Percentiles rank a stretch among this genome's conserved stretches.
These are phyloP conservation scores for Stenodera caucasica DNA, from an alignment of 2,888 invertebrate species.

Conservation along the genomic window DNA sequence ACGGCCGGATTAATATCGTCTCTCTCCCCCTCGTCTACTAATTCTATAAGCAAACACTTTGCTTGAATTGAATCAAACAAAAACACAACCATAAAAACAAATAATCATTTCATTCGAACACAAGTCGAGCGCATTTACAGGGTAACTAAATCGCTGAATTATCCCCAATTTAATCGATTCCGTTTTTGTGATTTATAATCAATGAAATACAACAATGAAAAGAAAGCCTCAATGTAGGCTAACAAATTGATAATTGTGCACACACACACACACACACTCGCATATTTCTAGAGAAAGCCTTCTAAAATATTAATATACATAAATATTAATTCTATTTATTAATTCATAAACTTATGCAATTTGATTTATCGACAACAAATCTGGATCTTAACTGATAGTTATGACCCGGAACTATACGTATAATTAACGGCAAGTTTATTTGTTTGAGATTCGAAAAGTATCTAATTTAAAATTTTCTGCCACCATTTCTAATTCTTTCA, in stretches of 20 bases:
- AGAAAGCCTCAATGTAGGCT: background rate
- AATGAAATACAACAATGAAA: background rate
- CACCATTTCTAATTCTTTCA: constrained; percentile 14
- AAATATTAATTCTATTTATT: constrained; percentile 22
- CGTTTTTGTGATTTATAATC: too few species aligned
- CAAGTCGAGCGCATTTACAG: too few species aligned
- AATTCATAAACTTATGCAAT: constrained; percentile 22
- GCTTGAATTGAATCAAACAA: too few species aligned
- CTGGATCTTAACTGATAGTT: background rate
- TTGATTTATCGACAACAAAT: constrained; percentile 24
- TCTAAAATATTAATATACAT: background rate
- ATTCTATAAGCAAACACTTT: too few species aligned
- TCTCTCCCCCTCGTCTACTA: too few species aligned
- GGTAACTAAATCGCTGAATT: too few species aligned
- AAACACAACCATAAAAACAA: too few species aligned
- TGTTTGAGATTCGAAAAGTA: background rate
- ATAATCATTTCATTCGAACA: too few species aligned
- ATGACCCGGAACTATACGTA: background rate
- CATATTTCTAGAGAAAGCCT: constrained; percentile 19
- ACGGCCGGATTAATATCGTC: too few species aligned
- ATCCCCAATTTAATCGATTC: too few species aligned
- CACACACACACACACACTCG: background rate
- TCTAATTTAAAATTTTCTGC: constrained; percentile 25
- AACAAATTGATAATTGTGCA: background rate
- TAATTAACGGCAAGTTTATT: background rate